Base-by-base conservation (phyloP, 2,888 invertebrate genomes). In the Ferrisia virgata region DNA sequence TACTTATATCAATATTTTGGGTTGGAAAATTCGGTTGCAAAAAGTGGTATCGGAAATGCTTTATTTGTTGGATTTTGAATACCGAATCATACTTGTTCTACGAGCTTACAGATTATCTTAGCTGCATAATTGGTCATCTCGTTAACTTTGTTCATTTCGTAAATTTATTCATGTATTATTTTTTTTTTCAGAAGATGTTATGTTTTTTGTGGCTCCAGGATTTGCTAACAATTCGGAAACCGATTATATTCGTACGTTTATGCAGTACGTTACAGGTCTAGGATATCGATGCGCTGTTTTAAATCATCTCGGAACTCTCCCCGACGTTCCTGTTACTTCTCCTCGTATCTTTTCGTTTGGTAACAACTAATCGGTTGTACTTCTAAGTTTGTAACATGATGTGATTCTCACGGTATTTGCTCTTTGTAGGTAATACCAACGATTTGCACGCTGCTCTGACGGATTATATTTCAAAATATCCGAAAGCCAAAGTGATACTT, bases 211-310 rank as follows among this genome's bases (percentile, higher is more conserved):
- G 87, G 95, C 95, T 87, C 95, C 96, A 79, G 97, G 97, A 85
- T 97, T 98, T 87, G 96, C 96, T 79, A 98, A 97, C 90, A 95
- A 95, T 76, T 97, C 97, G 76, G 97, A 98, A 89, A 96, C 95
- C 88, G 94, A 96, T 81, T 98, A 98, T 89, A 96, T 98, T 86
- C 92, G 97, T 86, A 96, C 97, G 22, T 96, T 96, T 89, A 96
- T 97, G 11, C 94, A 96, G 88, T 94, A 96, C 89, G 96, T 96
- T 15, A 96, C 96, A 89, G 94, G 94, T 87, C 94, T 95, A 88
- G 97, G 97, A 0, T 97, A 95, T 90, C 91, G 97, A 86, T 96
- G 96, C 89, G 95, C 95, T 4, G 97, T 97, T 33, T 92, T 98
- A 86, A 98, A 98, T 90, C 97, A 98, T 88, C 93, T 98, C 86